Conservation (phyloP, 1,140 invertebrate species). For the Drosophila saltans region DNA sequence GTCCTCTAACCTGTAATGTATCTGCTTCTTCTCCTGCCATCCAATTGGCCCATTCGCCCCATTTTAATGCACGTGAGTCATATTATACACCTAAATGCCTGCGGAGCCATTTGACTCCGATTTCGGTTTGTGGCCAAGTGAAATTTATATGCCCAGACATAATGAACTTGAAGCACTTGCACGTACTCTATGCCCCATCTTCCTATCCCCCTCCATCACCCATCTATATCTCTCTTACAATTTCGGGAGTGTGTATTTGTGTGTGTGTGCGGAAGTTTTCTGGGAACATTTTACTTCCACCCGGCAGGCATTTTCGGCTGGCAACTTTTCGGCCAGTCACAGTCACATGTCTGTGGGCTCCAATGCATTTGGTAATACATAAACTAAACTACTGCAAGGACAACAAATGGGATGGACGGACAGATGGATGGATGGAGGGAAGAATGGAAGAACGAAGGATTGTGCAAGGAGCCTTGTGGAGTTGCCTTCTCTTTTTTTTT, state of each 20-base stretch:
- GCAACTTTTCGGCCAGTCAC: slow-evolving; percentile 22
- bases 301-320: slow-evolving; percentile 55
- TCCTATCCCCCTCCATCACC: not conserved
- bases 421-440: not conserved
- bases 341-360: slow-evolving; percentile 4
- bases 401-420: not conserved
- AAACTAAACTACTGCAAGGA: slow-evolving; percentile 51
- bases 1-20: not conserved
- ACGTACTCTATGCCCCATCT: slow-evolving; percentile 38
- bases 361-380: slow-evolving; percentile 69
- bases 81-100: slow-evolving; percentile 70
- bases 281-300: slow-evolving; percentile 59
- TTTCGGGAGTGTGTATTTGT: not conserved
- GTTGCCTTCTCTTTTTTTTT: not conserved
- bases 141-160: slow-evolving; percentile 80
- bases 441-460: not conserved
- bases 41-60: not conserved
- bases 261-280: slow-evolving; percentile 23
- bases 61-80: slow-evolving; percentile 46
- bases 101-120: slow-evolving; percentile 76
- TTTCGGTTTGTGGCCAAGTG: slow-evolving; percentile 77
- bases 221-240: not conserved
- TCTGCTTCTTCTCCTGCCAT: not conserved
- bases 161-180: slow-evolving; percentile 76
- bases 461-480: slow-evolving; percentile 2